Evolutionary conservation across 2,113 vertebrate genomes (phyloP), one percentile per base, ranked within the genome.

Genomic region (Rhinoptilus africanus): DNA sequence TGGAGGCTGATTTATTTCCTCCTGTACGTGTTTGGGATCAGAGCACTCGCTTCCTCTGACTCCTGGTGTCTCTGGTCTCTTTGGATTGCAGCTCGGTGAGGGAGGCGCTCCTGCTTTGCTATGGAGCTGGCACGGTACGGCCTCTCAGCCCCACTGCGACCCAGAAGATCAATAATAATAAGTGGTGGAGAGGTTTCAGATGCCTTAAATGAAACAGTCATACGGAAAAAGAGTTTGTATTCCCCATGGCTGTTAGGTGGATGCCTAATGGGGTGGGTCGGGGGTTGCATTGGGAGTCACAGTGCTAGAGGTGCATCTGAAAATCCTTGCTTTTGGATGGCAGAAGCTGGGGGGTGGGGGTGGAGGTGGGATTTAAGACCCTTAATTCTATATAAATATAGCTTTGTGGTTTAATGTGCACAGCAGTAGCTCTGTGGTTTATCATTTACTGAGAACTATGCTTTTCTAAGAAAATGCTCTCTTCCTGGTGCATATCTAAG

Each of bases 381-480:
- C 92, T 96, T 57, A 91, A 84, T 92, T 84, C 95, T 92, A 63
- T 91, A 92, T 92, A 94, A 97, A 92, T 93, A 81, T 53, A 86
- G 75, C 89, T 92, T 95, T 97, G 97, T 98, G 97, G 98, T 98
- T 98, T 96, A 91, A 96, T 97, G 93, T 94, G 93, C 89, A 96
- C 67, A 83, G 93, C 93, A 92, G 84, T 95, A 96, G 92, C 96
- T 97, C 96, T 98, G 98, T 98, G 98, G 98, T 98, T 98, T 98
- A 93, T 97, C 96, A 97, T 98, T 97, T 98, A 98, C 98, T 95
- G 94, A 98, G 98, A 98, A 98, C 85, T 98, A 97, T 96, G 96
- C 94, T 97, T 98, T 98, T 98, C 98, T 98, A 98, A 98, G 98
- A 98, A 98, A 98, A 98, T 88, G 92, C 88, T 97, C 64, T 97